Base-by-base conservation (phyloP, 2,797 vertebrate species). In the Nannoperca australis region DNA sequence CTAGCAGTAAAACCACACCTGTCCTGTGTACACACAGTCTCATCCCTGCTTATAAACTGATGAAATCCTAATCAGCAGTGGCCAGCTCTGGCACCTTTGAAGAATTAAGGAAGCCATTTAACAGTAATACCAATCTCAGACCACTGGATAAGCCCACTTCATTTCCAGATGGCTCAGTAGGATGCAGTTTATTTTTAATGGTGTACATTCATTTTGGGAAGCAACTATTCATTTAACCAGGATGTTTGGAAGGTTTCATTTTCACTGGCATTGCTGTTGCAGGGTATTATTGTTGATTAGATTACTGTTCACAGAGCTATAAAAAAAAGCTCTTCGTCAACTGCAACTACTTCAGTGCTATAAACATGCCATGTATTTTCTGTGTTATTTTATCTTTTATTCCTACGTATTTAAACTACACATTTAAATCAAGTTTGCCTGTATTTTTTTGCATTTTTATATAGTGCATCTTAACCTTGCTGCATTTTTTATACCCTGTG, bases 141-240 rank as follows among this genome's bases (percentile, higher is more conserved):
- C 56, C 51, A 47, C 47, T 30, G 56, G 58, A 18, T 32, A 9
- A 62, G 49, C 49, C 40, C 27, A 15, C n/a, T 27, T 24, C n/a
- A 53, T 36, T 10, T 36, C 8, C 9, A 4, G 24, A 44, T 44
- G 47, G 59, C 70, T 72, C 59, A 62, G 50, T 62, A 49, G 70
- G 59, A 54, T 17, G 36, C 27, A 22, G 24, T 62, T 38, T n/a
- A 42, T n/a, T 61, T 62, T 22, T 51, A 60, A 32, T 66, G 5
- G n/a, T 56, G 70, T 15, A 20, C n/a, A 66, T 75, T 53, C 20
- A 75, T 68, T 53, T 75, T 36, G 55, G 20, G 55, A 64, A 64
- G 61, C 51, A 73, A 13, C 32, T 30, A 45, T 27, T 45, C 18
- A 68, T 61, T 53, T 18, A 69, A 69, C 17, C 42, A 54, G 27